Evolutionary conservation across 2,797 vertebrate species (phyloP).

Genomic region (Echiichthys vipera): DNA sequence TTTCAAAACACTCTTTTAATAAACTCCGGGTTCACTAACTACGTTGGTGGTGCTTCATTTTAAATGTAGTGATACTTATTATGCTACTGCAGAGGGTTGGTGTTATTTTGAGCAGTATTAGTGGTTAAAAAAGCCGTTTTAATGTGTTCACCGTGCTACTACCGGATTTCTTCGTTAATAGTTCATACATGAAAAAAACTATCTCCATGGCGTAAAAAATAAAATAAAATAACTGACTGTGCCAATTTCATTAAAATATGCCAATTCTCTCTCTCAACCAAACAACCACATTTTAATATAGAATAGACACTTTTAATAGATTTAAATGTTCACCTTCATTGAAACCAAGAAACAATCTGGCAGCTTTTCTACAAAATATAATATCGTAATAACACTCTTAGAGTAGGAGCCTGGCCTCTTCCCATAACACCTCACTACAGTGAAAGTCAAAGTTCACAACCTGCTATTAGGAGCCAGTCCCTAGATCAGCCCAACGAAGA

Average conservation of each 20-base stretch:
- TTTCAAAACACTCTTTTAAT: too few species aligned
- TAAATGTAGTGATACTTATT: too few species aligned
- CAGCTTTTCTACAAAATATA: constrained; percentile 54
- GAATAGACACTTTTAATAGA: constrained; percentile 26
- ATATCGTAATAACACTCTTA: constrained; percentile 44
- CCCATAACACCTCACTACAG: constrained; percentile 43
- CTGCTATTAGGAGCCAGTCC: constrained; percentile 74
- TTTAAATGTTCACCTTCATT: constrained; percentile 31
- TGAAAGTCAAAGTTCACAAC: constrained; percentile 48
- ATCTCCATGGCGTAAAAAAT: too few species aligned
- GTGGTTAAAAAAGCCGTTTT: too few species aligned
- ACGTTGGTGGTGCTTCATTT: too few species aligned
- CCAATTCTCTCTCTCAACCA: constrained; percentile 21
- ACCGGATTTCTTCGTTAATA: too few species aligned
- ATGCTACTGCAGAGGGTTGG: too few species aligned
- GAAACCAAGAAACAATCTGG: constrained; percentile 39
- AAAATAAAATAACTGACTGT: constrained; percentile 20
- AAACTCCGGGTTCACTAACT: too few species aligned
- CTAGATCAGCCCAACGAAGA: constrained; percentile 45
- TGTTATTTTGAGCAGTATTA: too few species aligned
- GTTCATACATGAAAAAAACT: too few species aligned
- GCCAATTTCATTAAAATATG: constrained; percentile 37
- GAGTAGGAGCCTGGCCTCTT: constrained; percentile 76
- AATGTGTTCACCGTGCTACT: too few species aligned
- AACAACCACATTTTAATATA: constrained; percentile 41